A percentile compares a stretch with the other conserved stretches of the same genome.
phyloP scores from a whole-genome alignment of 2,888 invertebrate genomes.

The Acronicta aceris region DNA sequence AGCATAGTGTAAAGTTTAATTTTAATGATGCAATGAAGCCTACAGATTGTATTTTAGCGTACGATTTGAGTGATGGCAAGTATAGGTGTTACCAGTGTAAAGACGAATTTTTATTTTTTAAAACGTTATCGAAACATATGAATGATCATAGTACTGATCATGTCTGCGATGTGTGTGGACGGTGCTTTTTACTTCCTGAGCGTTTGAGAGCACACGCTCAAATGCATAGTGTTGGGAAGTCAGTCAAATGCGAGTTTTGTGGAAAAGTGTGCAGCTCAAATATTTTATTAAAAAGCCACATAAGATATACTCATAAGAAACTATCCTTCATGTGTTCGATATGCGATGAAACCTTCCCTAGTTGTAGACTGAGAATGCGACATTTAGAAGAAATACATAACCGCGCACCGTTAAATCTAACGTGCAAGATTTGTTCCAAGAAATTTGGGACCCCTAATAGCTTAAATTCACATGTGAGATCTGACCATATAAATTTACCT shows the following conservation, averaged over 20 bases:
- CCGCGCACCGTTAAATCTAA: conserved; percentile 43
- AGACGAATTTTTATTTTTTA: conserved; percentile 69
- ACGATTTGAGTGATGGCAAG: conserved; percentile 51
- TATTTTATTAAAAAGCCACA: conserved; percentile 54
- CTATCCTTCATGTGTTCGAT: conserved; percentile 52
- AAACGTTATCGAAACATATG: conserved; percentile 73
- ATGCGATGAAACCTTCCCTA: conserved; percentile 45
- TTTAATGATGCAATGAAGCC: conserved; percentile 44
- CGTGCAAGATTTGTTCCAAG: conserved; percentile 51
- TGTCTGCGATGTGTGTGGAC: conserved; percentile 79
- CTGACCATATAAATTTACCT: conserved; percentile 39
- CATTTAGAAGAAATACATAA: conserved; percentile 55
- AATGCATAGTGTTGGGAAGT: conserved; percentile 29
- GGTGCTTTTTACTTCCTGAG: conserved; percentile 69
- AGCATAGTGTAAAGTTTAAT: conserved; percentile 51
- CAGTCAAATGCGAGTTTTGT: conserved; percentile 48
- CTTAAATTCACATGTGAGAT: conserved; percentile 46
- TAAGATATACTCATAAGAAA: conserved; percentile 67
- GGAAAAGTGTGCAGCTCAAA: conserved; percentile 44
- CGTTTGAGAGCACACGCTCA: conserved; percentile 47
- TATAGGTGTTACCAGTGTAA: conserved; percentile 60
- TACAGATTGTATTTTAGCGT: conserved; percentile 49
- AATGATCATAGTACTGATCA: conserved; percentile 78
- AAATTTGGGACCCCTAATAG: conserved; percentile 38
- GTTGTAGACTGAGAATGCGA: conserved; percentile 27